Conservation (phyloP, 2,888 invertebrate genomes). For the Acanthacorydalis orientalis region DNA sequence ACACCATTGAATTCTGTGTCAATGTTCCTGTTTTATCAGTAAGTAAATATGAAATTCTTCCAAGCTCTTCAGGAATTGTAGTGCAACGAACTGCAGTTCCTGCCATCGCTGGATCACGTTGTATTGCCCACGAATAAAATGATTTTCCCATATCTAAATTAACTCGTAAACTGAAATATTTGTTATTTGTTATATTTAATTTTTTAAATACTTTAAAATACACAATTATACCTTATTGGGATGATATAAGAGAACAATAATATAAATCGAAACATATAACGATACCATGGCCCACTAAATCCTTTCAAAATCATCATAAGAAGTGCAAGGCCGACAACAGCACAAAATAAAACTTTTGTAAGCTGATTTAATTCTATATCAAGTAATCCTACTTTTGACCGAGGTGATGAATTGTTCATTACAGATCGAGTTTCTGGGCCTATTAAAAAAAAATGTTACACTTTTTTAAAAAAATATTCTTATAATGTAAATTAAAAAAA, state of each 20-base stretch:
- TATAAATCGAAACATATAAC: slow-evolving; percentile 92
- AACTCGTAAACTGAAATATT: slow-evolving; percentile 64
- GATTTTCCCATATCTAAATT: slow-evolving; percentile 98
- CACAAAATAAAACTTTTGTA: slow-evolving; percentile 86
- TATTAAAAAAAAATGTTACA: slow-evolving; percentile 12
- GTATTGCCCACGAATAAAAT: slow-evolving; percentile 93
- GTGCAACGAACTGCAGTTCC: slow-evolving; percentile 94
- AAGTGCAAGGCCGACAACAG: slow-evolving; percentile 76
- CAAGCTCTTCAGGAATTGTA: slow-evolving; percentile 96
- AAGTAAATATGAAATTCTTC: slow-evolving; percentile 88
- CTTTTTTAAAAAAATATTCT: not conserved
- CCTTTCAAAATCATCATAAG: slow-evolving; percentile 96
- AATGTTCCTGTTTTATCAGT: slow-evolving; percentile 98
- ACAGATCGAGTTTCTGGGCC: slow-evolving; percentile 92
- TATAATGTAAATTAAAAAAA: not conserved
- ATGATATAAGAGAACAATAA: slow-evolving; percentile 98
- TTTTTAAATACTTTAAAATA: not conserved
- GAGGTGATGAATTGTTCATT: slow-evolving; percentile 95
- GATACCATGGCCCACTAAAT: slow-evolving; percentile 89
- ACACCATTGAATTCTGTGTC: slow-evolving; percentile 98
- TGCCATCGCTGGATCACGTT: slow-evolving; percentile 79
- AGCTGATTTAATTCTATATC: slow-evolving; percentile 94
- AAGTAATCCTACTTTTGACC: slow-evolving; percentile 88
- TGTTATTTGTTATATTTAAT: not conserved
- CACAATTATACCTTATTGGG: slow-evolving; percentile 66